Conservation (phyloP, 2,888 invertebrate genomes). For the Pachydiplax longipennis region DNA sequence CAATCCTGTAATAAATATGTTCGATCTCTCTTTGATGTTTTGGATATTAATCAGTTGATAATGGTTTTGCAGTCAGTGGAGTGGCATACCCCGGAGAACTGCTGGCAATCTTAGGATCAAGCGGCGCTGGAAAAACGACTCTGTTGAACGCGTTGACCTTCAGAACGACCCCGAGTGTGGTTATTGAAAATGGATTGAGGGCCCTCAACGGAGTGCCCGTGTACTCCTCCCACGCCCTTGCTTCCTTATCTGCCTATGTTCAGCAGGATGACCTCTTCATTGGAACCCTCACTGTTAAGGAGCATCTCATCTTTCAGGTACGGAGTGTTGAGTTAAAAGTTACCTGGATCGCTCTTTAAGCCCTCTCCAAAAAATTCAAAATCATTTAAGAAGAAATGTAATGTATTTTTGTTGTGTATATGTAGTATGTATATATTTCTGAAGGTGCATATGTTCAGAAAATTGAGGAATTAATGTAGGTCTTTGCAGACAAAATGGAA, state of each 20-base stretch:
- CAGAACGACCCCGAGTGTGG: slow-evolving; percentile 71
- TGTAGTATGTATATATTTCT: too few relatives aligned
- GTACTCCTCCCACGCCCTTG: slow-evolving; percentile 70
- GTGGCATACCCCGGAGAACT: slow-evolving; percentile 86
- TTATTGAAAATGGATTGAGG: slow-evolving; percentile 68
- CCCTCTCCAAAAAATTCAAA: too few relatives aligned
- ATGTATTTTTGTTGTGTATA: too few relatives aligned
- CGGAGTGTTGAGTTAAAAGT: too few relatives aligned
- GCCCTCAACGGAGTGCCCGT: slow-evolving; percentile 80
- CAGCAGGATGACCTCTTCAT: slow-evolving; percentile 95
- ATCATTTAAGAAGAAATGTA: too few relatives aligned
- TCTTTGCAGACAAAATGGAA: too few relatives aligned
- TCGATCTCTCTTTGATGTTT: neutral
- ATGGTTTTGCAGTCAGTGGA: slow-evolving; percentile 71
- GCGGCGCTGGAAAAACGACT: slow-evolving; percentile 95
- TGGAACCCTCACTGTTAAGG: slow-evolving; percentile 85
- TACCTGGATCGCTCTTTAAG: too few relatives aligned
- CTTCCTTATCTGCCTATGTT: slow-evolving; percentile 86
- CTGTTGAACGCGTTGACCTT: slow-evolving; percentile 88
- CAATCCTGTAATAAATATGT: too few relatives aligned
- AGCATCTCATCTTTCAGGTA: slow-evolving; percentile 88
- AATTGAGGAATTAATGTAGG: too few relatives aligned
- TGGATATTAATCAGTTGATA: neutral
- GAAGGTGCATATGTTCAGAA: too few relatives aligned
- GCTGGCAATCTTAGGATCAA: slow-evolving; percentile 86